These are phyloP conservation scores for Heliconius charithonia DNA, from an alignment of 2,888 invertebrate genomes.

Conservation along the genomic window DNA sequence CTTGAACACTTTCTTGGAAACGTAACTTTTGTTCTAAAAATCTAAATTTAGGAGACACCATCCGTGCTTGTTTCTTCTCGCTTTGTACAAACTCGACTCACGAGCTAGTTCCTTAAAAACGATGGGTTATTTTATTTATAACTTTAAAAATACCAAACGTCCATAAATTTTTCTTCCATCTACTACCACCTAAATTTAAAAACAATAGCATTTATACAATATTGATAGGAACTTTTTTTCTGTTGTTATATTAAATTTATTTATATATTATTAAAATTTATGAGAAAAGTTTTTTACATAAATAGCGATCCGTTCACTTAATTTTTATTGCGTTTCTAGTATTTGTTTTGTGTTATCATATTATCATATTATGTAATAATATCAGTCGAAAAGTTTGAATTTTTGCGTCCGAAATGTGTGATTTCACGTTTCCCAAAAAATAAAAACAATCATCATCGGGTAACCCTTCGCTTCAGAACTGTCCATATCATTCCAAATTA, in stretches of 20 bases:
- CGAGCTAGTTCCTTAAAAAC: slow-evolving; percentile 73
- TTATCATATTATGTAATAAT: slow-evolving; percentile 53
- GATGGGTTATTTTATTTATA: slow-evolving; percentile 70
- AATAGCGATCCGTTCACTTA: slow-evolving; percentile 82
- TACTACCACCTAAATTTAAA: slow-evolving; percentile 83
- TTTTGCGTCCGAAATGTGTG: slow-evolving; percentile 55
- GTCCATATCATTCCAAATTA: slow-evolving; percentile 71
- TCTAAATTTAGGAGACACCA: slow-evolving; percentile 81
- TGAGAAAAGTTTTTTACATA: slow-evolving; percentile 80
- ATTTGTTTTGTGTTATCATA: slow-evolving; percentile 57
- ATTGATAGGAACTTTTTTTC: slow-evolving; percentile 83
- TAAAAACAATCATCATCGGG: slow-evolving; percentile 73
- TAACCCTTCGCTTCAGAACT: slow-evolving; percentile 69
- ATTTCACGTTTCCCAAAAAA: slow-evolving; percentile 74
- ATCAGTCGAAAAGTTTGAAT: slow-evolving; percentile 59
- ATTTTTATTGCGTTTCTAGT: slow-evolving; percentile 64
- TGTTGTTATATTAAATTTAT: slow-evolving; percentile 83
- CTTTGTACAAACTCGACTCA: slow-evolving; percentile 72
- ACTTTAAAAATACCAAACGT: slow-evolving; percentile 83
- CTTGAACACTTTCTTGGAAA: slow-evolving; percentile 83
- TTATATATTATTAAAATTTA: slow-evolving; percentile 79
- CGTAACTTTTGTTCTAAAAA: slow-evolving; percentile 79
- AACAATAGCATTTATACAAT: slow-evolving; percentile 83
- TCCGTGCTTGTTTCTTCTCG: slow-evolving; percentile 81
- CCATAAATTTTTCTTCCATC: slow-evolving; percentile 82